Base-by-base conservation (phyloP, 2,797 vertebrate species). In the Petrocephalus sullivani region DNA sequence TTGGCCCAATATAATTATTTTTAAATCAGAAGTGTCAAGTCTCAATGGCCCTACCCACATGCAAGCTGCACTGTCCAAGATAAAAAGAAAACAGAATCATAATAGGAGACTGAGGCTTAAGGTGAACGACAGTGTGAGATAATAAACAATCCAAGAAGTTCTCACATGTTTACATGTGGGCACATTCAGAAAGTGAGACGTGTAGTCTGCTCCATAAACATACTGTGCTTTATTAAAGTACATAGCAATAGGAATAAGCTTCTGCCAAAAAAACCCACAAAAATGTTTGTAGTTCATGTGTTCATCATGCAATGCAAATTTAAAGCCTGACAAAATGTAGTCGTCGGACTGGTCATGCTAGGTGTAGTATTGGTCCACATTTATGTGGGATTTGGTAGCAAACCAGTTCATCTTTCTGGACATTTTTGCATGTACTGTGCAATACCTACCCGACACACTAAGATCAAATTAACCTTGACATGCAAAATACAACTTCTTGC, bases 401-500 rank as follows among this genome's bases (percentile, higher is more conserved):
- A 51, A 21, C 81, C 49, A 53, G 0, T 53, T 83, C 10, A 4
- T 49, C 46, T 19, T 49, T 21, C 19, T 83, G 81, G 49, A 83
- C 49, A 53, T 83, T 83, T 83, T 83, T 51, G 81, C 46, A 83
- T 21, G 81, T 83, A 46, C 49, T 51, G 7, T 23, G 81, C 49
- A 46, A 53, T 51, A 49, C 53, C 21, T 49, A 21, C 37, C 81
- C 23, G 19, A 83, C 49, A 9, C 37, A n/a, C 49, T 53, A 83
- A 83, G 49, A 14, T 83, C 81, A 83, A 83, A 83, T 83, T 83
- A 83, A 21, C 81, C 41, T 83, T 46, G 49, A 83, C 49, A 23
- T 83, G 81, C 81, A 83, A 83, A 83, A 83, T 83, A 53, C 10
- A 83, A 83, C 81, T 49, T 83, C 49, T 83, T 83, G 19, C 10